Evolutionary conservation across 2,888 invertebrate genomes (phyloP).

Genomic region (Eulithis testata): DNA sequence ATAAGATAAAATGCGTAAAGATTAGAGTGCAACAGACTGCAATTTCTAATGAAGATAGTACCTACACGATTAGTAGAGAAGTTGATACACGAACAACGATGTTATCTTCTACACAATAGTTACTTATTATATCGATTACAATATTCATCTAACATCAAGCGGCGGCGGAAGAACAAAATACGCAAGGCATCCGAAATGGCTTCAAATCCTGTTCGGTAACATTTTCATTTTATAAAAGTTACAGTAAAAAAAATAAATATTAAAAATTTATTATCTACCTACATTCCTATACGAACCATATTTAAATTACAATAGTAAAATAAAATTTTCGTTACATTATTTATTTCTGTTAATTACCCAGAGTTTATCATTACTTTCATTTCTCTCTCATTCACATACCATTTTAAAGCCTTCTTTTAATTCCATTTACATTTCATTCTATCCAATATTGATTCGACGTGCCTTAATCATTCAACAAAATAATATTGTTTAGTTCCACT

Average conservation of each 20-base stretch:
- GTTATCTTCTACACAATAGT: slow-evolving; percentile 21
- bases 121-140: slow-evolving; percentile 18
- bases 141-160: slow-evolving; percentile 39
- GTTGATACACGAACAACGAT: slow-evolving; percentile 34
- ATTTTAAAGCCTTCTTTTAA: slow-evolving; percentile 44
- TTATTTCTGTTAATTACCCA: slow-evolving; percentile 46
- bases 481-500: background rate
- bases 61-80: slow-evolving; percentile 1
- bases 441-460: slow-evolving; percentile 39
- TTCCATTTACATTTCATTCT: slow-evolving; percentile 38
- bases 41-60: slow-evolving; percentile 9
- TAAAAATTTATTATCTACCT: slow-evolving; percentile 68
- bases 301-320: slow-evolving; percentile 66
- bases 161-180: slow-evolving; percentile 36
- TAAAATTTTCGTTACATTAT: slow-evolving; percentile 51
- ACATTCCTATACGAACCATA: slow-evolving; percentile 58
- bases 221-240: background rate
- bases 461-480: slow-evolving; percentile 9
- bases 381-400: slow-evolving; percentile 41
- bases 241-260: too few species aligned
- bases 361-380: slow-evolving; percentile 41
- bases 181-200: slow-evolving; percentile 39
- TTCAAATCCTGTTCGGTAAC: slow-evolving; percentile 48
- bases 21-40: slow-evolving; percentile 15
- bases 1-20: background rate